A percentile compares a stretch with the other conserved stretches of the same genome.
phyloP scores from a whole-genome alignment of 2,113 vertebrate genomes.

The Corythoichthys intestinalis region DNA sequence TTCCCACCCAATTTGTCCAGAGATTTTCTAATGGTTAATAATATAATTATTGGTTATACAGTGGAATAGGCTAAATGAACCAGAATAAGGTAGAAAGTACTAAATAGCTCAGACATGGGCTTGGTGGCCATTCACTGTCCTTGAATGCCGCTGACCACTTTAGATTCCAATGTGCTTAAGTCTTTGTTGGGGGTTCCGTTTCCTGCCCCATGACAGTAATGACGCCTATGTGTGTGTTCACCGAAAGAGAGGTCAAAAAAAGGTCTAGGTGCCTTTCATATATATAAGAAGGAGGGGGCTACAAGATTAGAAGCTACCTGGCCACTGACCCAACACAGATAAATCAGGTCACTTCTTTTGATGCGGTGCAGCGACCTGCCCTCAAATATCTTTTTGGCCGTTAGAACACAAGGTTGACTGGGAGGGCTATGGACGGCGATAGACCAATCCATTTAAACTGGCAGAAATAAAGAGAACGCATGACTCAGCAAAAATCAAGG shows the following conservation, averaged over 20 bases:
- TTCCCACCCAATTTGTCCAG: too few species aligned
- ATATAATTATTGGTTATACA: too few species aligned
- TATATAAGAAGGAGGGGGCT: constrained; percentile 3
- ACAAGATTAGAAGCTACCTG: constrained; percentile 47
- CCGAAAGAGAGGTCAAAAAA: constrained; percentile 22
- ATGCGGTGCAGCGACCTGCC: constrained; percentile 47
- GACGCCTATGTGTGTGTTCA: neutral
- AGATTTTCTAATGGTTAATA: too few species aligned
- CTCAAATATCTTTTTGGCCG: constrained; percentile 30
- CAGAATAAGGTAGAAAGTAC: too few species aligned
- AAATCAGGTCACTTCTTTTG: constrained; percentile 52
- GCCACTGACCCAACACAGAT: constrained; percentile 45
- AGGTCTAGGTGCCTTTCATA: constrained; percentile 39
- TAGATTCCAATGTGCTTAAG: constrained; percentile 4
- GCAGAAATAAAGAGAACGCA: neutral
- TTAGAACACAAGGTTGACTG: constrained; percentile 51
- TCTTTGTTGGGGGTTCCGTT: neutral
- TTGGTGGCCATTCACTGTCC: neutral
- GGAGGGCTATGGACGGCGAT: too few species aligned
- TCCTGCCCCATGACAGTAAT: constrained; percentile 2
- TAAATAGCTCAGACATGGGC: too few species aligned
- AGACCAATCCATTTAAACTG: too few species aligned
- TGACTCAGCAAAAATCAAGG: neutral
- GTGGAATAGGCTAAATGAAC: too few species aligned
- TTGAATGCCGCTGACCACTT: constrained; percentile 1